Percentiles rank a stretch among this genome's conserved stretches.
phyloP scores from a whole-genome alignment of 2,797 vertebrate genomes.

The Octomys mimax region DNA sequence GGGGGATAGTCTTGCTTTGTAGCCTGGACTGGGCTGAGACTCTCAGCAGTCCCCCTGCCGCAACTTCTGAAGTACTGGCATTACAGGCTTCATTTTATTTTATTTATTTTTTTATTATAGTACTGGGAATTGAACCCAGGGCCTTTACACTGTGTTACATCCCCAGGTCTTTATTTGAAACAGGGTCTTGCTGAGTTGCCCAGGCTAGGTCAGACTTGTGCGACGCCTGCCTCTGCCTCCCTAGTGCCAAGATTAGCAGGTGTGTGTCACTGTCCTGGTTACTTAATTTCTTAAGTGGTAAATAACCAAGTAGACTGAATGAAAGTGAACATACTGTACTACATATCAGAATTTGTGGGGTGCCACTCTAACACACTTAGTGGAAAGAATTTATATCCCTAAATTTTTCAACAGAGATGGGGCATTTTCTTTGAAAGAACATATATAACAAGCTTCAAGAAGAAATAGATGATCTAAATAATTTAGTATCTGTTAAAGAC shows the following conservation, averaged over 20 bases:
- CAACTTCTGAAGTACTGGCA: not conserved
- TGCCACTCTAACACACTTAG: not conserved
- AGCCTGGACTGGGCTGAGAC: not conserved
- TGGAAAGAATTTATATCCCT: not conserved
- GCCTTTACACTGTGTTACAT: not conserved
- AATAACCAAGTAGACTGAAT: not conserved
- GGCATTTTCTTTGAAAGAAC: not conserved
- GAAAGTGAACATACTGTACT: conserved; percentile 6
- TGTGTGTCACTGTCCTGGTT: not conserved
- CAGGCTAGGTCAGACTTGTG: not conserved
- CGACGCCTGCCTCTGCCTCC: not conserved
- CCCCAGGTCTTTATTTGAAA: not conserved
- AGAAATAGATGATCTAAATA: not conserved
- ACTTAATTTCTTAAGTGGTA: not conserved
- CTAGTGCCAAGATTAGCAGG: not conserved
- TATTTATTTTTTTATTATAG: not conserved
- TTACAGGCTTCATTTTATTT: not conserved
- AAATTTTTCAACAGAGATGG: conserved; percentile 24
- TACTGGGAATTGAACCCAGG: not conserved
- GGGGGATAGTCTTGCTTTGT: too few relatives aligned
- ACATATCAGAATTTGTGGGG: not conserved
- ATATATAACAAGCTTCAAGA: not conserved
- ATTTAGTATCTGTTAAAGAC: not conserved
- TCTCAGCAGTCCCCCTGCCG: not conserved
- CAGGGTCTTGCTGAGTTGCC: not conserved